These are phyloP conservation scores for Ceyx cyanopectus DNA, from an alignment of 2,113 vertebrate genomes.

Conservation along the genomic window DNA sequence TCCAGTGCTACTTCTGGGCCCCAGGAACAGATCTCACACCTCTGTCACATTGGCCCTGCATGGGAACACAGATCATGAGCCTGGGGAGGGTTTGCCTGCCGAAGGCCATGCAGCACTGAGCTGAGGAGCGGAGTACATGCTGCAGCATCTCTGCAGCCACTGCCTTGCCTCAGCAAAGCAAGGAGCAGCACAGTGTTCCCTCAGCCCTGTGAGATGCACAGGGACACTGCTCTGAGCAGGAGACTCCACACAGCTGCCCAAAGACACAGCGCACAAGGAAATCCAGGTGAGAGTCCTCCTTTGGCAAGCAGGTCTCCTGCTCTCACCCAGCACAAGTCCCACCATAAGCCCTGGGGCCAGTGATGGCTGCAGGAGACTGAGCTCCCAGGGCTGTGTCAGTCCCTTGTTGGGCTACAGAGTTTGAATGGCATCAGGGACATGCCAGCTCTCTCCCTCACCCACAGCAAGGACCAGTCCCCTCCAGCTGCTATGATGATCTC, in stretches of 20 bases:
- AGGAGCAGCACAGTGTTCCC: not conserved
- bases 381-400: not conserved
- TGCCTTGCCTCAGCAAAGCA: accelerated
- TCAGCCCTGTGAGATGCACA: not conserved
- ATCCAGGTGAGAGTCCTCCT: not conserved
- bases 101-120: not conserved
- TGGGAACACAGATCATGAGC: not conserved
- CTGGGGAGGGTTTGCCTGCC: not conserved
- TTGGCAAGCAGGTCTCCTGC: not conserved
- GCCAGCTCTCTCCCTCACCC: not conserved
- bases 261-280: not conserved
- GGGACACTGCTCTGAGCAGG: not conserved
- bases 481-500: not conserved
- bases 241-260: not conserved
- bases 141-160: not conserved
- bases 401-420: not conserved
- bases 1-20: not conserved
- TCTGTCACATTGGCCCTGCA: accelerated
- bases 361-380: accelerated
- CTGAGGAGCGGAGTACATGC: not conserved
- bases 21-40: not conserved
- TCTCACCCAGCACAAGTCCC: not conserved
- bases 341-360: accelerated
- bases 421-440: not conserved
- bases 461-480: not conserved